phyloP scores from a whole-genome alignment of 2,888 invertebrate species.

The Liopterus haemorrhoidalis region DNA sequence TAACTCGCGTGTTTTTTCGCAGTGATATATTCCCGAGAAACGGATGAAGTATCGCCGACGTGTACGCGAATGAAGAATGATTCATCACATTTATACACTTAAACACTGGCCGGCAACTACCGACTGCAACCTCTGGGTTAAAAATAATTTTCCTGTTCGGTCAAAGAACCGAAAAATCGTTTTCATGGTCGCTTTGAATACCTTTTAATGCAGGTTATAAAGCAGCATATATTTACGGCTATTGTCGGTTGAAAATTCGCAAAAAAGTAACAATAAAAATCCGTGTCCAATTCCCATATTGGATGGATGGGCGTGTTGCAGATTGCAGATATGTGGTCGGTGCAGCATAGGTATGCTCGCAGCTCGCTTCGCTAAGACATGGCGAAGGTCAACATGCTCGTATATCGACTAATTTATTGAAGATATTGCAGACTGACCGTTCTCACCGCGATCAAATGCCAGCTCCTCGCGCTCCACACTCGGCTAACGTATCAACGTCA shows the following conservation, averaged over 20 bases:
- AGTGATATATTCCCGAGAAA: no score
- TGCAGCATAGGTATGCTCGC: slow-evolving; percentile 7
- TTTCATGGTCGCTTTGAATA: slow-evolving; percentile 8
- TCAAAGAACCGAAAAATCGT: no score
- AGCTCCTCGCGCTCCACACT: not conserved
- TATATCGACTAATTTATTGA: slow-evolving; percentile 26
- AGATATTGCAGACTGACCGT: slow-evolving; percentile 24
- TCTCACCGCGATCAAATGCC: slow-evolving; percentile 22
- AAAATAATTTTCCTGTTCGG: no score
- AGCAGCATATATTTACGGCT: slow-evolving; percentile 16
- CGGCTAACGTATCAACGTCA: not conserved
- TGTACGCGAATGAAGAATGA: no score
- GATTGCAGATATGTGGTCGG: slow-evolving; percentile 2
- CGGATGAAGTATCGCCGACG: no score
- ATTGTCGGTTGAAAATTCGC: slow-evolving; percentile 8
- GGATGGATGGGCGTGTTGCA: slow-evolving; percentile 11
- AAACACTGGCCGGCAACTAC: no score
- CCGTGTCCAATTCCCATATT: slow-evolving; percentile 20
- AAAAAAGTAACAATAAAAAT: slow-evolving; percentile 8
- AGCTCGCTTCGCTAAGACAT: slow-evolving; percentile 1
- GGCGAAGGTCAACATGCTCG: slow-evolving; percentile 25
- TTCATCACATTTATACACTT: no score
- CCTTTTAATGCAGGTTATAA: no score
- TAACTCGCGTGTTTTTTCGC: no score
- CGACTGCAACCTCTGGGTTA: no score